Conservation (phyloP, 92 coral and sea anemone genomes). For the Zoanthus gigantus region DNA sequence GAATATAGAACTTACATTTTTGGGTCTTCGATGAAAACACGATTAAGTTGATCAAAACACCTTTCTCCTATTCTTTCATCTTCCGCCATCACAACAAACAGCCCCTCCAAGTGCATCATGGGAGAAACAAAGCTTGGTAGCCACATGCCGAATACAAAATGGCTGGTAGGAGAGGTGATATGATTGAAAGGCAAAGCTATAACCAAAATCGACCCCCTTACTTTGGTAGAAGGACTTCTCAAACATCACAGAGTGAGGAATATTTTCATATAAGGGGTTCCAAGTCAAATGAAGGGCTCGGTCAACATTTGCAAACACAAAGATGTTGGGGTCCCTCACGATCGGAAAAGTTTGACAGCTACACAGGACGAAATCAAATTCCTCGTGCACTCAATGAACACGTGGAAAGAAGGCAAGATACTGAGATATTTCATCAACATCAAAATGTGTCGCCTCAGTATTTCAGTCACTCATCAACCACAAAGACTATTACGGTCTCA, state of each 20-base stretch:
- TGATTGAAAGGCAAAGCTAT: background rate
- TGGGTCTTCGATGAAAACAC: conserved; percentile 73
- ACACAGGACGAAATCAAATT: background rate
- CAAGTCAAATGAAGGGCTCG: background rate
- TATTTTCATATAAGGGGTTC: background rate
- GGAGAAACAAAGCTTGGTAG: conserved; percentile 24
- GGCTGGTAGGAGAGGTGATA: conserved; percentile 20
- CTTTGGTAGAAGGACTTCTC: background rate
- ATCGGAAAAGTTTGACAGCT: background rate
- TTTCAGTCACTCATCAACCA: background rate
- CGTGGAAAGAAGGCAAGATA: background rate
- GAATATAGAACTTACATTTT: conserved; percentile 75
- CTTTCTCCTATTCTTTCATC: conserved; percentile 58
- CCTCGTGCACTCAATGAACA: background rate
- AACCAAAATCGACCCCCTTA: conserved; percentile 4
- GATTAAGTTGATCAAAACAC: conserved; percentile 78
- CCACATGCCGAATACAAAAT: conserved; percentile 26
- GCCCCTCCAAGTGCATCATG: conserved; percentile 27
- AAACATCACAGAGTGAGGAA: background rate
- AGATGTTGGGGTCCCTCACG: background rate
- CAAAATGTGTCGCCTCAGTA: background rate
- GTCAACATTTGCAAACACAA: background rate
- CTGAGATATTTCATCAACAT: background rate
- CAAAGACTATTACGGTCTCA: background rate
- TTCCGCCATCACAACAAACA: conserved; percentile 72